Conservation (phyloP, 2,888 invertebrate genomes). For the Abscondita cerata region DNA sequence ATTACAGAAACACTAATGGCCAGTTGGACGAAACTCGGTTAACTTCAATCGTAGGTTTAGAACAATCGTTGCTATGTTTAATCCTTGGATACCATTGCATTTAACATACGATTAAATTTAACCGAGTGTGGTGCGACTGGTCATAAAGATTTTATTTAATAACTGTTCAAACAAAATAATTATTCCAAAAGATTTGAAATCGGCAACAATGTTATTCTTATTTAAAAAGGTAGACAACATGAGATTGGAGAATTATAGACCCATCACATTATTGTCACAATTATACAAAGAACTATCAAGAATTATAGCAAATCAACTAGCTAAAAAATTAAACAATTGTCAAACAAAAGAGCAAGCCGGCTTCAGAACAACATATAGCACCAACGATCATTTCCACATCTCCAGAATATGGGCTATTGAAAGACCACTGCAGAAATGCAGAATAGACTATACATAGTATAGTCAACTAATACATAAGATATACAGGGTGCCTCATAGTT, state of each 20-base stretch:
- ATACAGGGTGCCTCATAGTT: too few species aligned
- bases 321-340: not conserved
- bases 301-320: not conserved
- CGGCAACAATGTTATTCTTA: not conserved
- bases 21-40: too few species aligned
- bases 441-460: not conserved
- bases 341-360: not conserved
- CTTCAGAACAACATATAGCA: slow-evolving; percentile 1
- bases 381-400: not conserved
- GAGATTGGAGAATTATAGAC: slow-evolving; percentile 4
- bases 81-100: too few species aligned
- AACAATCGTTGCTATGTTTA: too few species aligned
- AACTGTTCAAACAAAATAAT: not conserved
- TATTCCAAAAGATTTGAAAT: slow-evolving; percentile 1
- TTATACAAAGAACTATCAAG: not conserved
- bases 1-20: not conserved
- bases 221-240: slow-evolving; percentile 4
- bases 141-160: slow-evolving; percentile 1
- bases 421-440: not conserved
- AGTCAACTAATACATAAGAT: not conserved
- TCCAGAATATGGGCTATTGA: slow-evolving; percentile 1
- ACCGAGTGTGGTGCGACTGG: too few species aligned
- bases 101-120: too few species aligned
- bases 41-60: too few species aligned
- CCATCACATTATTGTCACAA: not conserved